Conservation (phyloP, 2,113 vertebrate genomes). For the Nyctereutes procyonoides region DNA sequence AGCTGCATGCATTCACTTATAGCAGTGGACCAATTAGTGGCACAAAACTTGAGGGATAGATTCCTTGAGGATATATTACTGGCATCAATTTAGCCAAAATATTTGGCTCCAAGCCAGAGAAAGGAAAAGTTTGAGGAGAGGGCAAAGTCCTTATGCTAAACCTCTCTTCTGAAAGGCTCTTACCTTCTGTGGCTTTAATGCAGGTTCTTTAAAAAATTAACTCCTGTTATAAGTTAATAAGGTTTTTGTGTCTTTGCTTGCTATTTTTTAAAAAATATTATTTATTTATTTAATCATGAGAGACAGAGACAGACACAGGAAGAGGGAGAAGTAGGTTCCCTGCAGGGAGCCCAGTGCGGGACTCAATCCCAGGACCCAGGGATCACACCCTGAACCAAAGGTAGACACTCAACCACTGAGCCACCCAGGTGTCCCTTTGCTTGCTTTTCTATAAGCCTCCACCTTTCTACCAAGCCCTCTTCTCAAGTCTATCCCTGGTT, state of each 20-base stretch:
- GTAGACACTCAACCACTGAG: too few relatives aligned
- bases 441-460: neutral
- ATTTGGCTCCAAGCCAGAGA: neutral
- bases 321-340: too few relatives aligned
- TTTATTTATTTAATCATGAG: too few relatives aligned
- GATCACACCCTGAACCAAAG: too few relatives aligned
- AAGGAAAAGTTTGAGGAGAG: neutral
- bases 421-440: too few relatives aligned
- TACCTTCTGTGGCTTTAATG: neutral
- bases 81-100: neutral
- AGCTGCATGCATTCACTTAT: fast-evolving
- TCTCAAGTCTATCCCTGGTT: neutral
- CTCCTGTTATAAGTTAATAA: neutral
- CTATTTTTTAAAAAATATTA: neutral
- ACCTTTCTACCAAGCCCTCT: neutral
- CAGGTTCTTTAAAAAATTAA: neutral
- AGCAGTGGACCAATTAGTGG: neutral
- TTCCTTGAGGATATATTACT: neutral
- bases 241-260: neutral
- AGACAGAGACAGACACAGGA: too few relatives aligned
- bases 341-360: too few relatives aligned
- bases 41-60: neutral
- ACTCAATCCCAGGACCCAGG: too few relatives aligned
- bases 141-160: neutral
- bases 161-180: neutral